Evolutionary conservation across 2,888 invertebrate genomes (phyloP), one percentile per base, ranked within the genome.

Genomic region (Orchesella flavescens): DNA sequence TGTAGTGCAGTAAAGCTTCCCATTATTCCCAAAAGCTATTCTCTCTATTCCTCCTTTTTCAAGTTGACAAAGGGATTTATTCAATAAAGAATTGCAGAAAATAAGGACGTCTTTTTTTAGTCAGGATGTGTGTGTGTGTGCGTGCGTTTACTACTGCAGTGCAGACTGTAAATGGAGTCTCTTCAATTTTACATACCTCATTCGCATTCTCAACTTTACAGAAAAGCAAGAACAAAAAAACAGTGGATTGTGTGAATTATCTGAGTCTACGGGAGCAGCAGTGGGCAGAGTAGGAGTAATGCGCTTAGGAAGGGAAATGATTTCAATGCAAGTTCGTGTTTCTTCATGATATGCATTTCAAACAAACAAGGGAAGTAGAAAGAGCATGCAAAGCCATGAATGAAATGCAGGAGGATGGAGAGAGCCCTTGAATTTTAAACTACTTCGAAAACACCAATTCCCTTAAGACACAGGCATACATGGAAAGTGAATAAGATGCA

Each of bases 361-460:
- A 9, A 24, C 61, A 24, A 24, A 13, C 13, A 17, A 9, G 17
- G 59, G 10, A 17, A 15, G 7, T 34, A 34, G 34, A 34, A 34
- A 34, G 34, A 34, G 34, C 34, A 34, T 34, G 34, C 34, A 2
- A 7, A 5, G 23, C 19, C 19, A 24, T 19, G 1, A 21, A 57
- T 57, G 17, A 7, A 57, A 10, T 17, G 57, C 57, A 57, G 10
- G 17, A 2, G 55, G 24, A 53, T 24, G 13, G 59, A 12, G 59
- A 53, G 63, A 44, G 66, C 46, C 76, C 59, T 69, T 59, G 69
- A 59, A 61, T 23, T 57, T 68, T 77, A 59, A 68, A 77, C 69
- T 61, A 59, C 77, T 59, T 15, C 43, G 43, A 17, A 23, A 57
- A 46, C 57, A 65, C 23, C 57, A n/a, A 77, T 77, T 77, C 77